Conservation (phyloP, 2,113 vertebrate species). For the Pseudopipra pipra region DNA sequence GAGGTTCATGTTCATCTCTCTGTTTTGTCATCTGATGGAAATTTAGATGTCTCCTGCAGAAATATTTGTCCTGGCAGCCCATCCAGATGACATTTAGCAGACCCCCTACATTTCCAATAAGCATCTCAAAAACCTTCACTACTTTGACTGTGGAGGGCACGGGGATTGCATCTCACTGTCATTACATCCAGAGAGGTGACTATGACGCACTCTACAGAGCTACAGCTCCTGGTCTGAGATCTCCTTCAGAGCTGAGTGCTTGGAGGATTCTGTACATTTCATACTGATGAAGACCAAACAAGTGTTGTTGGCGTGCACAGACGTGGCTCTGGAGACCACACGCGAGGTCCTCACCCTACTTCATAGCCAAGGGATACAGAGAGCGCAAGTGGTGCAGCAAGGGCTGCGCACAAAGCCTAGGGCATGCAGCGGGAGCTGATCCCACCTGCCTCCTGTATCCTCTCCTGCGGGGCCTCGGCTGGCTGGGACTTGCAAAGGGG, state of each 20-base stretch:
- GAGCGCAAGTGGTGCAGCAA: too few species aligned
- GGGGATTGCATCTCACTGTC: not conserved
- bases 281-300: not conserved
- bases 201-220: accelerated
- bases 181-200: not conserved
- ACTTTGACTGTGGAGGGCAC: not conserved
- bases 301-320: accelerated
- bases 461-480: not conserved
- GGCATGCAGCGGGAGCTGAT: not conserved
- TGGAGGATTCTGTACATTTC: not conserved
- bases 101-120: not conserved
- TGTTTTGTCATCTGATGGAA: accelerated
- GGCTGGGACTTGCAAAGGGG: accelerated
- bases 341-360: not conserved
- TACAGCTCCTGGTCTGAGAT: not conserved
- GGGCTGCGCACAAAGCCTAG: not conserved
- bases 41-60: not conserved
- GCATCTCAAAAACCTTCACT: not conserved
- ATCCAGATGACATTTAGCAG: not conserved
- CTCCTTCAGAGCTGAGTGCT: not conserved
- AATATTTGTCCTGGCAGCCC: not conserved
- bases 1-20: accelerated
- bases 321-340: not conserved
- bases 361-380: not conserved
- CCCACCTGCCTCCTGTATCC: too few species aligned